Percentiles rank a stretch among this genome's conserved stretches.
Evolutionary conservation across 1,140 invertebrate species (phyloP).

Genomic region (Physella acuta): DNA sequence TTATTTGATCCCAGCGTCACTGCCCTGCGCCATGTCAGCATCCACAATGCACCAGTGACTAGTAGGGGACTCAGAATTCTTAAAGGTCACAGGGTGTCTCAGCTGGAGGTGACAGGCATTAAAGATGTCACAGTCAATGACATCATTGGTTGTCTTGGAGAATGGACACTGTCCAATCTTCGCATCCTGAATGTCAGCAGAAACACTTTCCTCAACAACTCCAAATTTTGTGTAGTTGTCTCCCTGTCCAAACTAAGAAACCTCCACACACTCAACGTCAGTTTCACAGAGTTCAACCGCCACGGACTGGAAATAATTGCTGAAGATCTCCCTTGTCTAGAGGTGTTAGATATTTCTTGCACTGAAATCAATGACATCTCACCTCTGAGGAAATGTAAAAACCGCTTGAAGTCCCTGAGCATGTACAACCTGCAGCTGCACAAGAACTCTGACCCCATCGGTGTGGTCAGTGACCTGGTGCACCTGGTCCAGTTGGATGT

Average conservation of each 20-base stretch:
- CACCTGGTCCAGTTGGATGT: constrained; percentile 70
- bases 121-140: constrained; percentile 69
- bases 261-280: constrained; percentile 71
- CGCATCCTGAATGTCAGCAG: constrained; percentile 69
- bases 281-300: constrained; percentile 73
- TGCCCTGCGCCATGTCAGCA: constrained; percentile 63
- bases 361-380: constrained; percentile 72
- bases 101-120: constrained; percentile 68
- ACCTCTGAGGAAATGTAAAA: constrained; percentile 67
- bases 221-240: constrained; percentile 59
- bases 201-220: constrained; percentile 69
- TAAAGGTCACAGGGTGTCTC: constrained; percentile 67
- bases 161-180: constrained; percentile 74
- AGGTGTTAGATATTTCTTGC: constrained; percentile 73
- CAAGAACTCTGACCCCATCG: constrained; percentile 59
- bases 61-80: constrained; percentile 70
- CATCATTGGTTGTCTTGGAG: constrained; percentile 71
- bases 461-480: constrained; percentile 66
- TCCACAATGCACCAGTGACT: constrained; percentile 63
- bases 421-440: constrained; percentile 70
- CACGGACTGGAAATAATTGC: constrained; percentile 72
- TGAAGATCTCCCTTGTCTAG: constrained; percentile 70
- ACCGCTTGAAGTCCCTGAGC: constrained; percentile 67
- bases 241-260: constrained; percentile 62
- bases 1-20: constrained; percentile 72